Evolutionary conservation across 2,113 vertebrate genomes (phyloP), one percentile per base, ranked within the genome.

Genomic region (Thunnus maccoyii): DNA sequence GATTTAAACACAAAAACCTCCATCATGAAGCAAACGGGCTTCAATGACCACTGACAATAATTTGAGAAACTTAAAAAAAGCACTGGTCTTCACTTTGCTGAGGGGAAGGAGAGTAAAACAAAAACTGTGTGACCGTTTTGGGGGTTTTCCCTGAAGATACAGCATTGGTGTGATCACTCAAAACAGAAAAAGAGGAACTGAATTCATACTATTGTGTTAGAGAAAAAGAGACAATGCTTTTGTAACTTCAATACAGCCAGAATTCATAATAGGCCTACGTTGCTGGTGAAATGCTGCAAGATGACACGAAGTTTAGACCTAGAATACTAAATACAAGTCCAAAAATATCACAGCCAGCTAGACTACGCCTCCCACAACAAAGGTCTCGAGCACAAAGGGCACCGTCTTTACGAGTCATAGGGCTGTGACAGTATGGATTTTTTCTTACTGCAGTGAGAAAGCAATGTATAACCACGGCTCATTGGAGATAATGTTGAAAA

Each of bases 161-260:
- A 16, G 47, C 47, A 2, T 57, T 30, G 18, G 17, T 55, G 44
- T 60, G 54, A 85, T 79, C 66, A 67, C 80, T 87, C 65, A 90
- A 90, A 86, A 87, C 58, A 81, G 57, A 81, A 78, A 91, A 92
- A 89, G 86, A 85, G 86, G 88, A 92, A 92, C 85, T 50, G 65
- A 41, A 62, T 44, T 82, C 25, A 44, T 5, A 68, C 27, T 44
- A 27, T 54, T 69, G 20, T 44, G 63, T 62, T 41, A 15, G 9
- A 57, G 62, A 50, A 61, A 87, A 87, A 54, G 36, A 8, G 61
- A 8, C 74, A 82, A 55, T 5, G 58, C 27, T 60, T 36, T 57
- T 8, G 16, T 20, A 48, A 4, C 18, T 78, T 55, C 52, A 48
- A 27, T 47, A 12, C 2, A 55, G 14, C 8, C n/a, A 60, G 12